Percentiles rank a stretch among this genome's conserved stretches.
Evolutionary conservation across 2,888 invertebrate genomes (phyloP).

Genomic region (Erebia ligea): DNA sequence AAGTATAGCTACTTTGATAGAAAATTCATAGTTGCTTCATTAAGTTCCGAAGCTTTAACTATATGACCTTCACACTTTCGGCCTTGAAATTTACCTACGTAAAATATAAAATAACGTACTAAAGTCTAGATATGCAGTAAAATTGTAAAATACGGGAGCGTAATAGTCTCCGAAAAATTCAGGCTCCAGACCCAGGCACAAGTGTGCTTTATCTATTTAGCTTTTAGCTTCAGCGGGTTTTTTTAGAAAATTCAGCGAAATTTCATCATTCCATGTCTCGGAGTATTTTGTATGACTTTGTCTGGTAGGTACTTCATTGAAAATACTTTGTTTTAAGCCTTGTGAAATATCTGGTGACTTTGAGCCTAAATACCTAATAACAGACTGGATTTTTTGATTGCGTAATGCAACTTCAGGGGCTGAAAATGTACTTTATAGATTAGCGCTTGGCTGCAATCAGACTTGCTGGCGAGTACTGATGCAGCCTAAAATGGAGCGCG

Average conservation of each 20-base stretch:
- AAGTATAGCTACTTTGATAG: too few relatives aligned
- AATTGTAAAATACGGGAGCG: constrained; percentile 25
- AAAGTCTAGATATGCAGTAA: constrained; percentile 27
- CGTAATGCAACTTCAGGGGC: too few relatives aligned
- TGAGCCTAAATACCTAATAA: background rate
- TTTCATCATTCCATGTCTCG: constrained; percentile 8
- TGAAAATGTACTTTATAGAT: too few relatives aligned
- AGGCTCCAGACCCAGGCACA: constrained; percentile 28
- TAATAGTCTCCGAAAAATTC: constrained; percentile 33
- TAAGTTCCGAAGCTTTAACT: too few relatives aligned
- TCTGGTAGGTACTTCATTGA: background rate
- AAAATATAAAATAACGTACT: constrained; percentile 29
- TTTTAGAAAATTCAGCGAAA: constrained; percentile 29
- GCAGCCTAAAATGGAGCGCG: too few relatives aligned
- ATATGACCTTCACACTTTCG: too few relatives aligned
- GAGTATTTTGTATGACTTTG: constrained; percentile 23
- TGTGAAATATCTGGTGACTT: background rate
- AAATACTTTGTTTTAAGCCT: background rate
- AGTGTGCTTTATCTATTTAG: constrained; percentile 31
- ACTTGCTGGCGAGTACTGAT: too few relatives aligned
- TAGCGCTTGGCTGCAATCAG: too few relatives aligned
- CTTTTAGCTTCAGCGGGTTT: constrained; percentile 22
- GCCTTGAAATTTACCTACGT: background rate
- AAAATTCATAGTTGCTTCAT: too few relatives aligned
- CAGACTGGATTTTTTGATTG: background rate